Evolutionary conservation across 2,113 vertebrate species (phyloP).

Genomic region (Atractosteus spatula): DNA sequence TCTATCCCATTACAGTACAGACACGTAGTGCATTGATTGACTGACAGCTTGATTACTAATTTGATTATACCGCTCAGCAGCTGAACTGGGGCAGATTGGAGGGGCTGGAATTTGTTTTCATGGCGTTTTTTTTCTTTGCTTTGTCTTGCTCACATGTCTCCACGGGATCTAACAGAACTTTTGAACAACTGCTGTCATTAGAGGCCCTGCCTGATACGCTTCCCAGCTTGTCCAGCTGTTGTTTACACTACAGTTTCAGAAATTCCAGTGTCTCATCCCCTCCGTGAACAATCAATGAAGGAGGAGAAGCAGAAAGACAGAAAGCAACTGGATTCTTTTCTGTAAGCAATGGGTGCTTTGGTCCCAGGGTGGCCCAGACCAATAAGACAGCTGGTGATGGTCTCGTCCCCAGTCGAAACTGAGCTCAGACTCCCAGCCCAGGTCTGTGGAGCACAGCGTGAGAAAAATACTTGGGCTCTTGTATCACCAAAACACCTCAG

Average conservation of each 20-base stretch:
- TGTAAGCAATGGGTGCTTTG: conserved; percentile 18
- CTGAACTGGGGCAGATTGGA: too few relatives aligned
- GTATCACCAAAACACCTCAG: conserved; percentile 33
- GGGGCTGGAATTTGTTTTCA: too few relatives aligned
- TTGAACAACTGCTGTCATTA: too few relatives aligned
- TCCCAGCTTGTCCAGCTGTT: conserved; percentile 45
- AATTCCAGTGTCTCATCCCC: conserved; percentile 15
- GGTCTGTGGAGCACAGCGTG: conserved; percentile 40
- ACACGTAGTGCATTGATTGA: too few relatives aligned
- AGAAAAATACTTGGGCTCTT: conserved; percentile 45
- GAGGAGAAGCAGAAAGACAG: conserved; percentile 6
- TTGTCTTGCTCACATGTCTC: too few relatives aligned
- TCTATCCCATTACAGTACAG: too few relatives aligned
- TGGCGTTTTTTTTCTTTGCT: too few relatives aligned
- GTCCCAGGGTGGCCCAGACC: conserved; percentile 14
- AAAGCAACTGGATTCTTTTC: conserved; percentile 14
- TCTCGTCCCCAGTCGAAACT: conserved; percentile 15
- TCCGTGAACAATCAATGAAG: conserved; percentile 29
- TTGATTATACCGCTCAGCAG: too few relatives aligned
- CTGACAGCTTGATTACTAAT: too few relatives aligned
- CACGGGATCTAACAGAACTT: too few relatives aligned
- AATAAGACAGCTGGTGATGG: conserved; percentile 11
- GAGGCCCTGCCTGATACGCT: not conserved
- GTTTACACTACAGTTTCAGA: conserved; percentile 25
- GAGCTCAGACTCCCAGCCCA: conserved; percentile 22